Percentiles rank a stretch among this genome's conserved stretches.
Conservation (phyloP, 2,113 vertebrate species). For the Lagopus muta region DNA sequence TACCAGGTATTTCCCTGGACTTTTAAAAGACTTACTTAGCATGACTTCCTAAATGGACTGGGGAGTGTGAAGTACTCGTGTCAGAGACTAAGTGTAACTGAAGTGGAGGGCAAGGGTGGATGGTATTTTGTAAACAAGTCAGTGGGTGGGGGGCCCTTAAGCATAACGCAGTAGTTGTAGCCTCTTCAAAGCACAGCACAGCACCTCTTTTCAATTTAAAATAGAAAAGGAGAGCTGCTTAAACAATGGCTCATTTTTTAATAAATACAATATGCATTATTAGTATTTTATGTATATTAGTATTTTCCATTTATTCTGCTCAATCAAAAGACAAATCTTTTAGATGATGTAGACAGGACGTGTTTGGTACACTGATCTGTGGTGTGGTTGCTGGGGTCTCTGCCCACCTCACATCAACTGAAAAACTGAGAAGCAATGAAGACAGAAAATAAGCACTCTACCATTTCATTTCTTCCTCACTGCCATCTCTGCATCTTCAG, state of each 20-base stretch:
- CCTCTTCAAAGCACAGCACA: not conserved
- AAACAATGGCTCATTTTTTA: not conserved
- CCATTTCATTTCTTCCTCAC: fast-evolving
- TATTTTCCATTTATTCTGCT: not conserved
- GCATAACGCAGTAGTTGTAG: not conserved
- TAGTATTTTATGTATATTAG: not conserved
- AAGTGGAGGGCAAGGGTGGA: not conserved
- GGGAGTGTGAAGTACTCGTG: not conserved
- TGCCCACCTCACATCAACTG: fast-evolving
- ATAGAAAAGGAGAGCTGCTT: not conserved
- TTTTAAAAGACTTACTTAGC: not conserved
- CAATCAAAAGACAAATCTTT: not conserved
- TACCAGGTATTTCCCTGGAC: not conserved
- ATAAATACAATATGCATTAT: not conserved
- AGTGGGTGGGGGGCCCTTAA: not conserved
- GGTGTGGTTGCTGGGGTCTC: not conserved
- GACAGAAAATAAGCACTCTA: not conserved
- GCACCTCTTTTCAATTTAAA: not conserved
- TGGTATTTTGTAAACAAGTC: not conserved
- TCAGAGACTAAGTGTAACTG: not conserved
- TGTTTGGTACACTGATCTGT: not conserved
- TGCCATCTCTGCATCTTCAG: fast-evolving
- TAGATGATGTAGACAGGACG: not conserved
- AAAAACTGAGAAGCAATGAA: not conserved
- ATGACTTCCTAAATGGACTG: not conserved